These are phyloP conservation scores for Vireo altiloquus DNA, from an alignment of 2,113 vertebrate genomes.

Conservation along the genomic window DNA sequence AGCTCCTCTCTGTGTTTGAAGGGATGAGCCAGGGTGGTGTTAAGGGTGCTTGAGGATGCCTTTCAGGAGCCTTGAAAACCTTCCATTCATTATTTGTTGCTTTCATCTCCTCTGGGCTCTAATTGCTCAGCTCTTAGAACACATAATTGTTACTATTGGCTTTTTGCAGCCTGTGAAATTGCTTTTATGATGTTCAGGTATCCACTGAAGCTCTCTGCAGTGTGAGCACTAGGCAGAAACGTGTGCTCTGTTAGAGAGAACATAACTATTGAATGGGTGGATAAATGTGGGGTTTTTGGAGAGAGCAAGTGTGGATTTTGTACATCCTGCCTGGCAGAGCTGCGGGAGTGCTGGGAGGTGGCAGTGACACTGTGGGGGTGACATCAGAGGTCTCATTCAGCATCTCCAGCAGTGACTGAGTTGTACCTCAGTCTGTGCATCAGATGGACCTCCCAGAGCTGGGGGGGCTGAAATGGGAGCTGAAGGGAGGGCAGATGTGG, in stretches of 20 bases:
- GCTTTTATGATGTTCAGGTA: background rate
- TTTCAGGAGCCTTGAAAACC: background rate
- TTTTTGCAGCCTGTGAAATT: constrained; percentile 4
- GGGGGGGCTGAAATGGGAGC: background rate
- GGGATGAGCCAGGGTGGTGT: background rate
- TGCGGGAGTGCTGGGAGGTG: background rate
- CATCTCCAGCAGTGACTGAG: background rate
- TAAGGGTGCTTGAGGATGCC: background rate
- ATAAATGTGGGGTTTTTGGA: too few relatives aligned
- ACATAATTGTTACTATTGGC: background rate
- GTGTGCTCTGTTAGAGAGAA: background rate
- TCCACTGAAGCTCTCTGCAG: background rate
- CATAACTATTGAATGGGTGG: background rate
- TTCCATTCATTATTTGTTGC: constrained; percentile 22
- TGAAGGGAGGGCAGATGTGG: too few relatives aligned
- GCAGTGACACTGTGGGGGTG: rapidly evolving
- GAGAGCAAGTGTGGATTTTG: background rate
- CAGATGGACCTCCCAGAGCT: background rate
- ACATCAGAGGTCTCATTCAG: background rate
- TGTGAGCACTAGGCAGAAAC: background rate
- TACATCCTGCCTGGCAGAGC: background rate
- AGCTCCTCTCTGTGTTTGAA: background rate
- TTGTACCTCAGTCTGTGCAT: rapidly evolving
- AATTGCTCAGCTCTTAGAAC: constrained; percentile 20
- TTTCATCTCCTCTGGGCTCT: constrained; percentile 35